A percentile compares a stretch with the other conserved stretches of the same genome.
phyloP scores from a whole-genome alignment of 2,888 invertebrate genomes.

The Eugnorisma glareosa region DNA sequence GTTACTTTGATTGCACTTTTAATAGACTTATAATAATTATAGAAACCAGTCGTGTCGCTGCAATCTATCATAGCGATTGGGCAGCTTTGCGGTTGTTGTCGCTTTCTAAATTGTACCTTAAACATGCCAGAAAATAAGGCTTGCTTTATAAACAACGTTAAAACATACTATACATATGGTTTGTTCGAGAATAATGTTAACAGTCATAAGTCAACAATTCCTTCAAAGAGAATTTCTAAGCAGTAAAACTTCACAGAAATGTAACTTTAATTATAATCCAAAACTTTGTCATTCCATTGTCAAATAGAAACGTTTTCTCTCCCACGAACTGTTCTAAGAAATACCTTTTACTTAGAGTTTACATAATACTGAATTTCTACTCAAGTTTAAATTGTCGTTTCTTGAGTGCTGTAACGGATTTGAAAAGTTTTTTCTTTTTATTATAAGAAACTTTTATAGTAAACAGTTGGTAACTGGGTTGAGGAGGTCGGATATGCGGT shows the following conservation, averaged over 20 bases:
- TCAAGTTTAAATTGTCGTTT: constrained; percentile 32
- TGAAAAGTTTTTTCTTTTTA: constrained; percentile 28
- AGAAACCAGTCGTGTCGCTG: background rate
- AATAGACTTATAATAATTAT: background rate
- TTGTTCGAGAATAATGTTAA: background rate
- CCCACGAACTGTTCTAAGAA: constrained; percentile 1
- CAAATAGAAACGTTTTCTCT: constrained; percentile 20
- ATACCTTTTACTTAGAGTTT: constrained; percentile 27
- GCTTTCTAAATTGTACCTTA: background rate
- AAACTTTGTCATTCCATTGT: constrained; percentile 27
- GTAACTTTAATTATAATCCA: constrained; percentile 27
- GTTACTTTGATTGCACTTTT: background rate
- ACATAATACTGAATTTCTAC: constrained; percentile 23
- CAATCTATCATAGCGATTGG: background rate
- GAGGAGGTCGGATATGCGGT: background rate
- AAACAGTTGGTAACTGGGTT: background rate
- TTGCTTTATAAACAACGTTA: background rate
- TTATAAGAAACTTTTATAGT: background rate
- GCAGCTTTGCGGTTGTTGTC: background rate
- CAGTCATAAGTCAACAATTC: background rate
- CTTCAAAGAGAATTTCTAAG: constrained; percentile 20
- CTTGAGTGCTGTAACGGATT: constrained; percentile 31
- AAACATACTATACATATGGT: background rate
- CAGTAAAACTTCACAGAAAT: constrained; percentile 25
- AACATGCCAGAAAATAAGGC: background rate